These are phyloP conservation scores for Anastrepha ludens DNA, from an alignment of 1,140 invertebrate species.

Conservation along the genomic window DNA sequence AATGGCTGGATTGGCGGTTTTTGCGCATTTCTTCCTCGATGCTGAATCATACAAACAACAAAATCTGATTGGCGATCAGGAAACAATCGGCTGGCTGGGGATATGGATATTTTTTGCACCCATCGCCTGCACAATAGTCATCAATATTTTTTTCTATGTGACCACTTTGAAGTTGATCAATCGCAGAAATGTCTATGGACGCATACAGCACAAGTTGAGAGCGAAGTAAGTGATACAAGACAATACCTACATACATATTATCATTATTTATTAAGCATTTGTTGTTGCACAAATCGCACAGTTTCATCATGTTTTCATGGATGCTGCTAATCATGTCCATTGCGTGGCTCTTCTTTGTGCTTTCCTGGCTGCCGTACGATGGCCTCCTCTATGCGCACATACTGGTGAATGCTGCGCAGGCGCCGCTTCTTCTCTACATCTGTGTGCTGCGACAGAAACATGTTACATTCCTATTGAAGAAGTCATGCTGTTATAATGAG, in stretches of 20 bases:
- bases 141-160: constrained; percentile 86
- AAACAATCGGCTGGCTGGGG: constrained; percentile 85
- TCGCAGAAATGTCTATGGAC: constrained; percentile 85
- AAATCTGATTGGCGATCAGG: constrained; percentile 77
- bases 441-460: constrained; percentile 85
- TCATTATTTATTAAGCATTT: constrained; percentile 59
- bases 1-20: constrained; percentile 83
- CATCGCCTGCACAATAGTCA: constrained; percentile 84
- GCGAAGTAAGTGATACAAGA: constrained; percentile 78
- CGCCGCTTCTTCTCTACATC: constrained; percentile 84
- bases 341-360: constrained; percentile 83
- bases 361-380: constrained; percentile 83
- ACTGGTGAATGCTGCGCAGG: constrained; percentile 82
- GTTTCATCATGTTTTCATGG: constrained; percentile 86
- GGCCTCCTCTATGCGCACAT: constrained; percentile 84
- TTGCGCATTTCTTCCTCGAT: constrained; percentile 88
- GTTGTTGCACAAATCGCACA: constrained; percentile 72
- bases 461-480: constrained; percentile 84
- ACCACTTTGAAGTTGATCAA: constrained; percentile 87
- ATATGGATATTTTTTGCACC: constrained; percentile 87
- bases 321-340: constrained; percentile 83
- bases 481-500: constrained; percentile 84
- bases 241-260: background rate
- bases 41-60: constrained; percentile 77
- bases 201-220: constrained; percentile 89